Conservation (phyloP, 2,797 vertebrate species). For the Pteropus rufus region DNA sequence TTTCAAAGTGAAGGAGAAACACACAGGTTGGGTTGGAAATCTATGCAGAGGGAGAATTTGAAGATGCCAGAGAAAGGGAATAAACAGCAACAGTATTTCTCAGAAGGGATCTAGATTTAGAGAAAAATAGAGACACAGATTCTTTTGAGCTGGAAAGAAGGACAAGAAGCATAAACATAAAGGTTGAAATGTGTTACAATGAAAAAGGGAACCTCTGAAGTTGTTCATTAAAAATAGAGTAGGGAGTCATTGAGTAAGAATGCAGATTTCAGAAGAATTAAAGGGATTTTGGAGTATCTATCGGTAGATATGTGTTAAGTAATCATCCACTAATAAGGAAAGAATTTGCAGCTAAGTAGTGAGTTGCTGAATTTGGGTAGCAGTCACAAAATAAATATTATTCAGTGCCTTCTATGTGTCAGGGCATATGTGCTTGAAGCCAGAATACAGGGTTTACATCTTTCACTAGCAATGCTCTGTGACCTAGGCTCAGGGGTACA, state of each 20-base stretch:
- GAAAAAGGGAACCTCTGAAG: neutral
- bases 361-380: neutral
- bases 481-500: neutral
- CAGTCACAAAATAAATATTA: neutral
- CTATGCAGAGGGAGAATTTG: neutral
- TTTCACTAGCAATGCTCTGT: neutral
- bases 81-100: neutral
- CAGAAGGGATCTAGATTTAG: neutral
- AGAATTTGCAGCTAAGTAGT: neutral
- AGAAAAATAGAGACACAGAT: constrained; percentile 9
- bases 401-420: neutral
- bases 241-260: neutral
- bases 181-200: neutral
- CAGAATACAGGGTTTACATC: neutral
- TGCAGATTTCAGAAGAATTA: neutral
- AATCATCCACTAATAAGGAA: neutral
- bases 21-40: neutral
- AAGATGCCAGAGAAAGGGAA: neutral
- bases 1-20: constrained; percentile 30
- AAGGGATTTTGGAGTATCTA: neutral
- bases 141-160: neutral
- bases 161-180: neutral
- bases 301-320: neutral
- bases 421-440: neutral
- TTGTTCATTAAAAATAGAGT: neutral